A percentile compares a stretch with the other conserved stretches of the same genome.
These are phyloP conservation scores for Salarias fasciatus DNA, from an alignment of 2,797 vertebrate species.

Conservation along the genomic window DNA sequence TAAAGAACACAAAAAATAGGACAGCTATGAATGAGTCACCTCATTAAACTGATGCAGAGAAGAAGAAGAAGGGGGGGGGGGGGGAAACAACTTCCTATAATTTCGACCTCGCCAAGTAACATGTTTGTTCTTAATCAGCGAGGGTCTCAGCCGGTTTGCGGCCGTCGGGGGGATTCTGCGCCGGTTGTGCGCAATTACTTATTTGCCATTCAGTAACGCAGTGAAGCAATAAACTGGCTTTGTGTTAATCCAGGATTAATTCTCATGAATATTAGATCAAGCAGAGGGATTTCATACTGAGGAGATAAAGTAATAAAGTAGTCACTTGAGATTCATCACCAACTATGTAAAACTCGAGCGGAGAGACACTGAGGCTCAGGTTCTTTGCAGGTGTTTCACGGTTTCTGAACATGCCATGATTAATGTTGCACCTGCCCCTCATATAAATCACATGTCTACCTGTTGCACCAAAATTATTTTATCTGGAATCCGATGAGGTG, in stretches of 20 bases:
- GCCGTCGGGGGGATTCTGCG: slow-evolving; percentile 39
- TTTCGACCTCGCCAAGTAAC: slow-evolving; percentile 40
- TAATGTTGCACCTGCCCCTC: slow-evolving; percentile 4
- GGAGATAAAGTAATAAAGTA: slow-evolving; percentile 60
- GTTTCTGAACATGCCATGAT: slow-evolving; percentile 12
- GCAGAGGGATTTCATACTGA: slow-evolving; percentile 54
- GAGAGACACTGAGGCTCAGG: slow-evolving; percentile 19
- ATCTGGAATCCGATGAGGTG: background rate
- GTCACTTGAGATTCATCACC: slow-evolving; percentile 49
- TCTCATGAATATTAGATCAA: slow-evolving; percentile 76
- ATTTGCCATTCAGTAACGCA: slow-evolving; percentile 70
- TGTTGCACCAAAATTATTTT: background rate
- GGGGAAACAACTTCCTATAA: slow-evolving; percentile 43
- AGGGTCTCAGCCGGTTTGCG: slow-evolving; percentile 32
- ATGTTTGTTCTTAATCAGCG: slow-evolving; percentile 54
- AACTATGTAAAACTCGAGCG: slow-evolving; percentile 40
- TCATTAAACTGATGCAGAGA: slow-evolving; percentile 54
- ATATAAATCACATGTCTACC: background rate
- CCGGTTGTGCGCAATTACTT: slow-evolving; percentile 67
- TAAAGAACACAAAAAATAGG: slow-evolving; percentile 43
- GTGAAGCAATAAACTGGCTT: slow-evolving; percentile 70
- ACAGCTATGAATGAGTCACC: slow-evolving; percentile 52
- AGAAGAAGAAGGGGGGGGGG: no score
- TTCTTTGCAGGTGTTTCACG: slow-evolving; percentile 13
- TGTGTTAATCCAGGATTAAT: slow-evolving; percentile 78